Evolutionary conservation across 2,888 invertebrate genomes (phyloP), one percentile per base, ranked within the genome.

Genomic region (Elysia crispata): DNA sequence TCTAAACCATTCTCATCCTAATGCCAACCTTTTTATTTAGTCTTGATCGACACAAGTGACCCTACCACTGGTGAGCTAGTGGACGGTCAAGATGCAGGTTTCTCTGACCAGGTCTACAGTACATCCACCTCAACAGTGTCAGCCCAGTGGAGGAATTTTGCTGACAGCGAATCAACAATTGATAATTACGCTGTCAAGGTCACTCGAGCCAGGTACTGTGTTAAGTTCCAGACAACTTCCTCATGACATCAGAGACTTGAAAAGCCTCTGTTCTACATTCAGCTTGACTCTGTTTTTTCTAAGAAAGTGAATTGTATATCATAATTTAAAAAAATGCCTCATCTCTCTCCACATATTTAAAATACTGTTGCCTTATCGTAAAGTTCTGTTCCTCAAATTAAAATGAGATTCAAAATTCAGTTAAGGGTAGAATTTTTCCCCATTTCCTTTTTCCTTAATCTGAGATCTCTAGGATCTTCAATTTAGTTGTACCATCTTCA

Each of bases 121-220:
- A 76, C 85, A 11, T 85, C 85, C 25, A 81, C 79, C 60, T 84
- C 87, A 1, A 85, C 85, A 23, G 86, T 88, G 3, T 79, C 82
- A 20, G 72, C 83, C 20, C 86, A 87, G 64, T 88, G 88, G 88
- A 82, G 77, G 33, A 82, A 83, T 41, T 88, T 83, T 80, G 77
- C 74, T 30, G 89, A 89, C 62, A 85, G 85, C n/a, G 88, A 89
- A 76, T 88, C 88, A 15, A 83, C 79, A 41, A 86, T 89, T 25
- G 76, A 77, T 30, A 77, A 85, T 5, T 88, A 85, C 69, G 73
- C 82, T 67, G 84, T 86, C 15, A 78, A 84, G 73, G 83, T 87
- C 18, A 33, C 78, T 11, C 80, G 83, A 25, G 41, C 41, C 41
- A 41, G 41, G 41, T 41, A 41, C 41, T 41, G 41, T 6, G 41